These are phyloP conservation scores for Linhomoeus sp. DNA, from an alignment of 2,888 invertebrate species.

Conservation along the genomic window DNA sequence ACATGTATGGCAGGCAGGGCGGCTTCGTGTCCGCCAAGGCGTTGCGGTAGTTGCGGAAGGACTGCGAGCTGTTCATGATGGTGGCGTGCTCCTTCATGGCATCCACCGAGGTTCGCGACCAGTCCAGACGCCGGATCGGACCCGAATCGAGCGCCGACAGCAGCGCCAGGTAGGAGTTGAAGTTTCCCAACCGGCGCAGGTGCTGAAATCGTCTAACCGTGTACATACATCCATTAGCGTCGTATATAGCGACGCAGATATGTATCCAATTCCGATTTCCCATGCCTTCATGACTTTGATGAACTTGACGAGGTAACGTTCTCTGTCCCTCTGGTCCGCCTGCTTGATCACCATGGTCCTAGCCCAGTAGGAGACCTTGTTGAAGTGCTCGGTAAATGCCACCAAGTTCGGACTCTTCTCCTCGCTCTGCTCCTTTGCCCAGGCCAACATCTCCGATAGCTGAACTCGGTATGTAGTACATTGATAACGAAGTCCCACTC, in stretches of 20 bases:
- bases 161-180: constrained; percentile 89
- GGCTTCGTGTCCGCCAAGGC: constrained; percentile 82
- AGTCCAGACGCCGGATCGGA: constrained; percentile 55
- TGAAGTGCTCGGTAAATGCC: constrained; percentile 92
- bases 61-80: constrained; percentile 89
- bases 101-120: constrained; percentile 35
- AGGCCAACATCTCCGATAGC: constrained; percentile 83
- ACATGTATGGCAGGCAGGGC: constrained; percentile 98
- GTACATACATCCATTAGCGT: no score
- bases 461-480: no score
- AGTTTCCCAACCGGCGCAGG: constrained; percentile 85
- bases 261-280: no score
- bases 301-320: constrained; percentile 52
- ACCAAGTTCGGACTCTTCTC: constrained; percentile 89
- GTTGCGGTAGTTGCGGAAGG: constrained; percentile 85
- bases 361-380: constrained; percentile 51
- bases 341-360: constrained; percentile 75
- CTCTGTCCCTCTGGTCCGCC: constrained; percentile 77
- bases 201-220: no score
- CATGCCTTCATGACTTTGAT: constrained; percentile 80
- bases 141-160: constrained; percentile 90
- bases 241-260: no score
- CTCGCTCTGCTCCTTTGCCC: constrained; percentile 93
- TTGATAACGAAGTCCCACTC: no score
- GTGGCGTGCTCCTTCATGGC: constrained; percentile 80